Base-by-base conservation (phyloP, 2,797 vertebrate genomes). In the Orientallactaga sibirica region DNA sequence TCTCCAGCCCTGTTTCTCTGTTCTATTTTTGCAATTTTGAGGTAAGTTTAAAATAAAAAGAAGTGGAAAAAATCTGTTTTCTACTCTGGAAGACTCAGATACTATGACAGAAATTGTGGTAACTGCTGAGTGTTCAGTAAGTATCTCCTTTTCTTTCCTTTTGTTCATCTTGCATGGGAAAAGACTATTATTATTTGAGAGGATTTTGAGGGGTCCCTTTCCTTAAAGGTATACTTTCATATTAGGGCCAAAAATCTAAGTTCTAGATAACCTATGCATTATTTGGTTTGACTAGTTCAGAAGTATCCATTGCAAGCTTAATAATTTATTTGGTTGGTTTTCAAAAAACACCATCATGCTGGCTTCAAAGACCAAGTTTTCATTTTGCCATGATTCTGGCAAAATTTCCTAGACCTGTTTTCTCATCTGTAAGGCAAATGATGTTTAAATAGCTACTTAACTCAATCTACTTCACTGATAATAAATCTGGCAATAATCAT, bases 311-410 rank as follows among this genome's bases (percentile, higher is more conserved):
- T 90, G 79, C 52, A 94, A 96, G 64, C 70, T 58, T 58, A 58
- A 66, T 58, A n/a, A 93, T 80, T 96, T 96, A 12, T 88, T 93
- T 88, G 71, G 41, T 25, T 76, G 24, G 29, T 92, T 97, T 95
- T 73, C 67, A 88, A 73, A 71, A 90, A 80, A 79, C 10, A 92
- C 15, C 15, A 58, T 58, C 37, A 92, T 68, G 41, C 27, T 87
- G n/a, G 55, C 55, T 95, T 96, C 92, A 94, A 95, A 90, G 85
- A 37, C 15, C 43, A 92, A 82, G 20, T n/a, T 78, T 88, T 90
- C 79, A 86, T 93, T 92, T 86, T 94, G 22, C 41, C 70, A 18
- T 94, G 48, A 64, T 19, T 82, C 15, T 67, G 48, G 62, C 41
- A 94, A 95, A 91, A 94, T 19, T 48, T 93, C 41, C 61, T 48